phyloP scores from a whole-genome alignment of 2,888 invertebrate species.

The Sicus ferrugineus region DNA sequence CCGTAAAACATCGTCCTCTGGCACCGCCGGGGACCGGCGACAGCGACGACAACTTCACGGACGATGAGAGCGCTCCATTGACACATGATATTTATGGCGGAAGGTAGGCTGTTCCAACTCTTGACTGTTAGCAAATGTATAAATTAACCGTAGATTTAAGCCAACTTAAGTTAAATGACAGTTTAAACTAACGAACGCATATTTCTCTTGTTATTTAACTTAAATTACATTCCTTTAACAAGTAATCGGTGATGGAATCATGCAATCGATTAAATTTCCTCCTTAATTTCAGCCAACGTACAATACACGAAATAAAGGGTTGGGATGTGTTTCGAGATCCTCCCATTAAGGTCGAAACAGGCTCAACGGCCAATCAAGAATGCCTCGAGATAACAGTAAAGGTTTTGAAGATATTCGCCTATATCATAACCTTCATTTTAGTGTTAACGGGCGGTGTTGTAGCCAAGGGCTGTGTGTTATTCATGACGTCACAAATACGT shows the following conservation, averaged over 20 bases:
- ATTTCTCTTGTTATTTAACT: too few relatives aligned
- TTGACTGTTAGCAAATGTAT: too few relatives aligned
- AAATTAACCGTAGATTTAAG: too few relatives aligned
- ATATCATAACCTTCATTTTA: slow-evolving; percentile 83
- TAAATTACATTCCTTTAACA: too few relatives aligned
- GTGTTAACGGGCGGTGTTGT: slow-evolving; percentile 86
- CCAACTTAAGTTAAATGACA: too few relatives aligned
- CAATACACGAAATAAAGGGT: slow-evolving; percentile 88
- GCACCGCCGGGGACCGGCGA: slow-evolving; percentile 66
- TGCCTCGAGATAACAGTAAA: slow-evolving; percentile 87
- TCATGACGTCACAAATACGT: slow-evolving; percentile 90
- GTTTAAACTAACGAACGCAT: too few relatives aligned
- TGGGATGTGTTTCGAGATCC: slow-evolving; percentile 97
- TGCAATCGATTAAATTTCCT: background rate
- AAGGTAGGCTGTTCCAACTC: slow-evolving; percentile 84
- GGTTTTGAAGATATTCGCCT: slow-evolving; percentile 83
- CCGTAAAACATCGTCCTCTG: slow-evolving; percentile 71
- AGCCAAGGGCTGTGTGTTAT: slow-evolving; percentile 86
- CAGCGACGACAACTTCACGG: slow-evolving; percentile 81
- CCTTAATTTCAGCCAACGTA: slow-evolving; percentile 72
- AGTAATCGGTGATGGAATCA: background rate
- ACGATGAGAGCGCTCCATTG: slow-evolving; percentile 87
- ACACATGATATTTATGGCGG: slow-evolving; percentile 89
- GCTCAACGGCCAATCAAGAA: slow-evolving; percentile 87
- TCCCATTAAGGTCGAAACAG: slow-evolving; percentile 86